A percentile compares a stretch with the other conserved stretches of the same genome.
phyloP scores from a whole-genome alignment of 2,797 vertebrate species.

The Agapornis canus region DNA sequence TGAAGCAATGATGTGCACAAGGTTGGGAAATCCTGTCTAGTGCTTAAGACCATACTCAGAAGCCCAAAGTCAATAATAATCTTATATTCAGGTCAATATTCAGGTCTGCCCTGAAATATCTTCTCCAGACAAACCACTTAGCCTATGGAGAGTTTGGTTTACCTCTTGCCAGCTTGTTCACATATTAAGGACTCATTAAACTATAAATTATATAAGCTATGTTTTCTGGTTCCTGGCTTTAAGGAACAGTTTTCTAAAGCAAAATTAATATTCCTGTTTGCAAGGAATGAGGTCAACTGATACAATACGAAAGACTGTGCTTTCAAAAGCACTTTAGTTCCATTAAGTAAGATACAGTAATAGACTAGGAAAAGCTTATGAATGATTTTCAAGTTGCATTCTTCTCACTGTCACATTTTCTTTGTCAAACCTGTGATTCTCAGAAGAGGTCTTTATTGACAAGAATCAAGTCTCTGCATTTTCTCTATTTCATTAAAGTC shows the following conservation, averaged over 20 bases:
- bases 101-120: background rate
- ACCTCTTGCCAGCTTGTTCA: background rate
- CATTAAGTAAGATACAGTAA: slow-evolving; percentile 39
- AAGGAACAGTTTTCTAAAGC: slow-evolving; percentile 19
- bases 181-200: background rate
- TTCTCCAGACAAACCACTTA: background rate
- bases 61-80: background rate
- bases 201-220: background rate
- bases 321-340: slow-evolving; percentile 53
- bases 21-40: background rate
- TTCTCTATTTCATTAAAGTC: slow-evolving; percentile 49
- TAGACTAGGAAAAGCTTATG: slow-evolving; percentile 30
- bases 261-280: slow-evolving; percentile 45
- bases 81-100: too few species aligned
- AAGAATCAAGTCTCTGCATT: slow-evolving; percentile 40
- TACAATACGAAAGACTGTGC: background rate
- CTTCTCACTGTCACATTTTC: slow-evolving; percentile 47
- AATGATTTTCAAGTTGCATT: slow-evolving; percentile 59
- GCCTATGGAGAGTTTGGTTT: background rate
- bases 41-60: background rate
- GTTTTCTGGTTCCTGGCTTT: background rate
- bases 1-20: background rate
- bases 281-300: slow-evolving; percentile 14
- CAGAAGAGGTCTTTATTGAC: slow-evolving; percentile 28
- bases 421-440: slow-evolving; percentile 50